A percentile compares a stretch with the other conserved stretches of the same genome.
Conservation (phyloP, 2,888 invertebrate genomes). For the Plutella xylostella region DNA sequence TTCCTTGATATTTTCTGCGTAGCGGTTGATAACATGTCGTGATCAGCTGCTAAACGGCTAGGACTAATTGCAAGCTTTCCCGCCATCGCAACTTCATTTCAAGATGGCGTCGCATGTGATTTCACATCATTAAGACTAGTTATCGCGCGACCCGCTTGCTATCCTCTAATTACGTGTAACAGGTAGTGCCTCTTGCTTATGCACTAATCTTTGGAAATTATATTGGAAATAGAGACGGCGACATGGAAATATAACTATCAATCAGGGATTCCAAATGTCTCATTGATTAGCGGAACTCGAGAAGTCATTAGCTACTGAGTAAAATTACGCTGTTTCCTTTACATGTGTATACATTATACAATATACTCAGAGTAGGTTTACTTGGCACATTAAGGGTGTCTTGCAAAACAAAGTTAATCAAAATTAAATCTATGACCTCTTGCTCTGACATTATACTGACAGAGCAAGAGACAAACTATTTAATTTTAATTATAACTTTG, state of each 20-base stretch:
- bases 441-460: no score
- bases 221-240: slow-evolving; percentile 51
- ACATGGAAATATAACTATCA: slow-evolving; percentile 8
- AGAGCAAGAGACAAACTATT: no score
- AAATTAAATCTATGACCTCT: no score
- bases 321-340: no score
- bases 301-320: no score
- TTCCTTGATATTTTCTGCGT: slow-evolving; percentile 2
- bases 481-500: no score
- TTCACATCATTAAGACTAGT: slow-evolving; percentile 59
- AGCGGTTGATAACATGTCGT: slow-evolving; percentile 3
- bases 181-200: slow-evolving; percentile 26
- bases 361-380: no score
- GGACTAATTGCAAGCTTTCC: slow-evolving; percentile 45
- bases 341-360: no score
- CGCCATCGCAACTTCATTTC: slow-evolving; percentile 35
- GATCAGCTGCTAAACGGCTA: slow-evolving; percentile 16
- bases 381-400: no score
- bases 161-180: slow-evolving; percentile 56
- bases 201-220: slow-evolving; percentile 31
- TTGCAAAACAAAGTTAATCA: no score
- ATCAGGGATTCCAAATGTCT: no score
- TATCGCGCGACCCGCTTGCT: slow-evolving; percentile 51
- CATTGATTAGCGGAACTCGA: no score
- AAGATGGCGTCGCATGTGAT: slow-evolving; percentile 49